Evolutionary conservation across 2,888 invertebrate species (phyloP).

Genomic region (Melipona beecheii): DNA sequence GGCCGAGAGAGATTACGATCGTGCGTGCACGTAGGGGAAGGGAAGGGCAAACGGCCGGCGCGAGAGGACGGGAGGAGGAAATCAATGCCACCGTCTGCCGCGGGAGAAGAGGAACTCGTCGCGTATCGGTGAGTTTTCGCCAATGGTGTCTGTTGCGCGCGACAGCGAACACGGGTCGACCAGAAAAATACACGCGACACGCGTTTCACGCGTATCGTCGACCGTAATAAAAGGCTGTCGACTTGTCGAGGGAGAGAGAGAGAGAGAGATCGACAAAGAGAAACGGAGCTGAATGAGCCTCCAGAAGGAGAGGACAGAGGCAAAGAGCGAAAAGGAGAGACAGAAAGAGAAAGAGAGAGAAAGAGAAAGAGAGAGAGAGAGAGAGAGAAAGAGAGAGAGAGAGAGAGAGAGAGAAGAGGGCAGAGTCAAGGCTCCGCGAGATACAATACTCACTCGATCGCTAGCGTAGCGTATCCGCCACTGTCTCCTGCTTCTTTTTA

Average conservation of each 20-base stretch:
- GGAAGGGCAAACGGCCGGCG: conserved; percentile 50
- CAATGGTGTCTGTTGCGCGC: conserved; percentile 44
- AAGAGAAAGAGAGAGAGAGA: too few relatives aligned
- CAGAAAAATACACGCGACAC: conserved; percentile 3
- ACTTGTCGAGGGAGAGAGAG: too few relatives aligned
- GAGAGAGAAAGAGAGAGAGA: not conserved
- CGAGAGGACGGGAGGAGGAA: conserved; percentile 74
- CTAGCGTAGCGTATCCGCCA: conserved; percentile 59
- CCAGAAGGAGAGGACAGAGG: not conserved
- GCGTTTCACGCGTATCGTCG: not conserved
- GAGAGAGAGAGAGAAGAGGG: conserved; percentile 29
- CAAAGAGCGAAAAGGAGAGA: not conserved
- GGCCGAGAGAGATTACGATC: conserved; percentile 5
- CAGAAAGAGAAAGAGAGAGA: not conserved
- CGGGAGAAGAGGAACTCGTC: conserved; percentile 60
- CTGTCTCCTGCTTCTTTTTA: conserved; percentile 41
- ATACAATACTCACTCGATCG: conserved; percentile 58
- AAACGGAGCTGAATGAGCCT: not conserved
- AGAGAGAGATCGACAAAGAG: not conserved
- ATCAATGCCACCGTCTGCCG: conserved; percentile 77
- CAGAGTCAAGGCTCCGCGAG: conserved; percentile 41
- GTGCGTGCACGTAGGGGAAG: conserved; percentile 28
- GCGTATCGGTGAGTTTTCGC: conserved; percentile 56
- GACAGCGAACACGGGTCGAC: not conserved
- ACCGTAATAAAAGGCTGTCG: not conserved